Base-by-base conservation (phyloP, 2,888 invertebrate species). In the Drosophila rellima region DNA sequence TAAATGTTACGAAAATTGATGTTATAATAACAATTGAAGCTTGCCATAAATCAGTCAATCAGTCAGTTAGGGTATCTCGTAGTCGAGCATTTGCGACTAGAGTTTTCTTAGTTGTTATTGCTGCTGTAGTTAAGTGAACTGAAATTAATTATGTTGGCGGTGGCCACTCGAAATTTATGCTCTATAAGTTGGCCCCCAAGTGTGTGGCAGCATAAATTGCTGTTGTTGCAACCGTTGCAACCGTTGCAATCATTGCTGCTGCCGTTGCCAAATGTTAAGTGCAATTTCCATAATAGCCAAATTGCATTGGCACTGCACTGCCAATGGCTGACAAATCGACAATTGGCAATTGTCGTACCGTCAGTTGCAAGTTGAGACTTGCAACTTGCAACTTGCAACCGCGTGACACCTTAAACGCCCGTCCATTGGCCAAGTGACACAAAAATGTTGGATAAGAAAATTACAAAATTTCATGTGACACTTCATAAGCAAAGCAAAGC, bases 381-480 rank as follows among this genome's bases (percentile, higher is more conserved):
- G 52, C 26, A 8, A 23, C 35, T 18, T 11, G 51, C n/a, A 26
- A 26, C 26, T 7, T 40, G 37, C 37, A 63, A 42, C 31, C 70
- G 51, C 62, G 61, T 70, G 83, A 83, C 83, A 83, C 72, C 64
- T 75, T 89, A 87, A 83, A 84, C 88, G 89, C 40, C 42, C 39
- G 67, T 64, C 87, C 59, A 52, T 44, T 63, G 51, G 33, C 55
- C 57, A 31, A 56, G 40, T 65, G 70, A 67, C 74, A 76, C 64
- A 17, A 60, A 60, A 63, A 61, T 61, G 61, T 52, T 29, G 73
- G 89, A 88, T 90, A 66, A 63, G 90, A 90, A 86, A 90, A 86
- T 86, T 90, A 77, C 90, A 70, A 88, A 86, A 86, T 90, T 82
- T 90, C 89, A 75, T 77, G 84, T 86, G 86, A 90, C 86, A 86